Base-by-base conservation (phyloP, 2,797 vertebrate genomes). In the Peromyscus nudipes region DNA sequence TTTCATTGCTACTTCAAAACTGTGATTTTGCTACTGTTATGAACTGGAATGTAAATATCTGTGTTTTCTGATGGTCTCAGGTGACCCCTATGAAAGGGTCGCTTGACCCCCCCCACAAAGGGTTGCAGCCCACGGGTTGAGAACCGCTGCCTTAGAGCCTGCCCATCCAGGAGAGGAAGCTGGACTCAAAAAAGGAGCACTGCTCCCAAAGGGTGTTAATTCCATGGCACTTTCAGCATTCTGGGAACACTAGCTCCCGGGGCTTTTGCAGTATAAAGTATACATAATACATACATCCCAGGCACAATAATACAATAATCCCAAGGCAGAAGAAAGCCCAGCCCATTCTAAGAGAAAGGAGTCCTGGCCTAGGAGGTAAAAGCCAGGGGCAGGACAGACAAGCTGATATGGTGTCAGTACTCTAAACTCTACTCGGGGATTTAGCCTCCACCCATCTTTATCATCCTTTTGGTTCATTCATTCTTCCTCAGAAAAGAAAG, bases 231-330 rank as follows among this genome's bases (percentile, higher is more conserved):
- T 83, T 83, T 52, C 29, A 71, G 31, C 49, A 43, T 95, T 77
- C 83, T 94, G 71, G 52, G 71, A 90, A 97, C 27, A 43, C 52
- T 52, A 65, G n/a, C 40, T 90, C 37, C 69, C 84, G 76, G 87
- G 19, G 16, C 13, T 84, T 92, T 77, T 82, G 67, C 69, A 80
- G 40, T 75, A 67, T 73, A 92, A 49, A 57, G 37, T 81, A 81
- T 81, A 81, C 34, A 57, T 21, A 57, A 57, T 23, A 57, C 11
- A 13, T n/a, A 14, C 16, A 57, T 29, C 65, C 80, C 19, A n/a
- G 79, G 67, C 29, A 82, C 55, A 62, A 57, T 60, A 46, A 77
- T 27, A 3, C 73, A n/a, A n/a, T n/a, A n/a, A 65, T 37, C 79
- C 43, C 16, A 94, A 16, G 13, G 37, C n/a, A 76, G 19, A 77